A percentile compares a stretch with the other conserved stretches of the same genome.
phyloP scores from a whole-genome alignment of 2,113 vertebrate genomes.

The Noctilio leporinus region DNA sequence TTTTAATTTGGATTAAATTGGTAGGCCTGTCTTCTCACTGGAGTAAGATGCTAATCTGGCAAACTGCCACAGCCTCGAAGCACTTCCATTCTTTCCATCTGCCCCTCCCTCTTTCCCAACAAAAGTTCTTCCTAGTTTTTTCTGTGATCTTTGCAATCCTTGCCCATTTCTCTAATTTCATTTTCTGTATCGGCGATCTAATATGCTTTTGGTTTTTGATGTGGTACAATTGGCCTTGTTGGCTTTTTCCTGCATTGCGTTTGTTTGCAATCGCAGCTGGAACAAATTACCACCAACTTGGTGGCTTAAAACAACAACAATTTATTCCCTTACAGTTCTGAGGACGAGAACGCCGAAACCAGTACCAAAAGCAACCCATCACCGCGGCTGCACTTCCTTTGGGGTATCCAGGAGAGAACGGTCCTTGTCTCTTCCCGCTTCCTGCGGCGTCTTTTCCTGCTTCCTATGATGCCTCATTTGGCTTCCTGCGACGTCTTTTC shows the following conservation, averaged over 20 bases:
- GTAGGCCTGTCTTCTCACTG: not conserved
- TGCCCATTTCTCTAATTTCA: not conserved
- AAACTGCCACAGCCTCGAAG: not conserved
- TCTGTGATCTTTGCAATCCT: not conserved
- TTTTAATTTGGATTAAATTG: not conserved
- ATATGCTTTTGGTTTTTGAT: not conserved
- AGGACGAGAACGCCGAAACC: not conserved
- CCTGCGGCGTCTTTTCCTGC: not conserved
- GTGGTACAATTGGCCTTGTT: no score
- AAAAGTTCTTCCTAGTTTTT: not conserved
- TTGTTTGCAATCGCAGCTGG: not conserved
- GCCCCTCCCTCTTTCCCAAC: not conserved
- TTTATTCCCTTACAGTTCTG: not conserved
- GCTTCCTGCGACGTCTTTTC: no score
- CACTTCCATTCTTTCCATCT: not conserved
- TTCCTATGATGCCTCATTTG: no score
- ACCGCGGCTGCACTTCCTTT: accelerated
- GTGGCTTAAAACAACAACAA: not conserved
- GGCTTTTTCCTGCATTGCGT: not conserved
- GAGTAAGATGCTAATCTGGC: not conserved
- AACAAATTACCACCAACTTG: not conserved
- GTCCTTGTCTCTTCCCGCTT: not conserved
- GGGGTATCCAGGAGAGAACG: accelerated
- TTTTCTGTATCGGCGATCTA: not conserved
- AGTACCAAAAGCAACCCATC: not conserved